phyloP scores from a whole-genome alignment of 2,888 invertebrate species.

The Nipponacmea schrenckii region DNA sequence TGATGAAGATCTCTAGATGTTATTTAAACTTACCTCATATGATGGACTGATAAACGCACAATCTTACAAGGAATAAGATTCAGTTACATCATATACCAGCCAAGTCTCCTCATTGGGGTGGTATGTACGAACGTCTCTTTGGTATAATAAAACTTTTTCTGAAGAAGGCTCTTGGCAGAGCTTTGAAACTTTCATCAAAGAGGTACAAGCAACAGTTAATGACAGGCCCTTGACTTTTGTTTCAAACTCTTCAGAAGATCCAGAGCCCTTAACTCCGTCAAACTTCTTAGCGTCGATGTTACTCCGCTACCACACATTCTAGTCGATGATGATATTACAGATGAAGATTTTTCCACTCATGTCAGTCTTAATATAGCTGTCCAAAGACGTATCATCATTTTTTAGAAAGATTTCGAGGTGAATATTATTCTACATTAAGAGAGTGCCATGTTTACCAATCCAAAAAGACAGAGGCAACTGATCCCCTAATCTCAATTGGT shows the following conservation, averaged over 20 bases:
- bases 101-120: constrained; percentile 4
- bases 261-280: neutral
- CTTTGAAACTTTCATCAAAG: neutral
- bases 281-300: neutral
- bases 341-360: constrained; percentile 1
- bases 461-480: neutral
- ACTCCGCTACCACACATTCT: neutral
- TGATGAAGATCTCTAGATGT: neutral
- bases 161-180: neutral
- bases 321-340: neutral
- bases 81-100: neutral
- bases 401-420: neutral
- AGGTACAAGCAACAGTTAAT: neutral
- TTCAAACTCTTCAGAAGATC: neutral
- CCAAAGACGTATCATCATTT: constrained; percentile 1
- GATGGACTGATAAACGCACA: no score
- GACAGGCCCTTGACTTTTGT: neutral
- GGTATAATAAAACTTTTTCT: neutral
- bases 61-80: constrained; percentile 1
- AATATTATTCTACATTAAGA: neutral
- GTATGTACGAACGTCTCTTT: neutral
- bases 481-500: neutral
- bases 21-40: no score
- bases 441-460: neutral
- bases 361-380: neutral